Percentiles rank a stretch among this genome's conserved stretches.
phyloP scores from a whole-genome alignment of 2,888 invertebrate species.

The Myathropa florea region DNA sequence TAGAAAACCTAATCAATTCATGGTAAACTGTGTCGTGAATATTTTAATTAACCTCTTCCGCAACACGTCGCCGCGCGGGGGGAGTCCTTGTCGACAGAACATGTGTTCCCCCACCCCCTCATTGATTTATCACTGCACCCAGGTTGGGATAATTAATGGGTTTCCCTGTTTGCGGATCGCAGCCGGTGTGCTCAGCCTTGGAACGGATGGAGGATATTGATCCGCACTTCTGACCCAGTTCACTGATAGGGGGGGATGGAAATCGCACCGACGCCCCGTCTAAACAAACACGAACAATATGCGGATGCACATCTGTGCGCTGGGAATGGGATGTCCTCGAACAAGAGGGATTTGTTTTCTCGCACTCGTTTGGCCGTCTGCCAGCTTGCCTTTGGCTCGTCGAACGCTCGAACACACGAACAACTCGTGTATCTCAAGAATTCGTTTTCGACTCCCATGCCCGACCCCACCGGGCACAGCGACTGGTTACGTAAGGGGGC shows the following conservation, averaged over 20 bases:
- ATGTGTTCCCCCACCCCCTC: not conserved
- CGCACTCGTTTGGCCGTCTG: not conserved
- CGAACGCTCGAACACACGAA: constrained; percentile 17
- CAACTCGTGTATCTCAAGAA: not conserved
- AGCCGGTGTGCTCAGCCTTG: not conserved
- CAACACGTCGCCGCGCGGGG: not conserved
- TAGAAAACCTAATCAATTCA: not conserved
- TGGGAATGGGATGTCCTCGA: not conserved
- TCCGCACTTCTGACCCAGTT: not conserved
- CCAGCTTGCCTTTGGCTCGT: constrained; percentile 4
- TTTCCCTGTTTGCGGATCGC: no score
- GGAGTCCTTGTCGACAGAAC: not conserved
- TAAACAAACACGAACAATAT: not conserved
- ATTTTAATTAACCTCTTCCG: not conserved
- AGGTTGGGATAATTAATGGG: not conserved
- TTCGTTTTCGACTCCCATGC: not conserved
- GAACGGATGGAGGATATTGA: not conserved
- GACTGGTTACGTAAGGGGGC: not conserved
- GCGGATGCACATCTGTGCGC: not conserved
- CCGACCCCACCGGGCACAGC: not conserved
- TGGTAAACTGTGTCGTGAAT: not conserved
- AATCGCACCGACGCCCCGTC: not conserved
- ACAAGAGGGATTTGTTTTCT: not conserved
- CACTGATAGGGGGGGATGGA: not conserved
- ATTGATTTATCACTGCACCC: not conserved